Percentiles rank a stretch among this genome's conserved stretches.
These are phyloP conservation scores for Montifringilla adamsi DNA, from an alignment of 2,113 vertebrate genomes.

Conservation along the genomic window DNA sequence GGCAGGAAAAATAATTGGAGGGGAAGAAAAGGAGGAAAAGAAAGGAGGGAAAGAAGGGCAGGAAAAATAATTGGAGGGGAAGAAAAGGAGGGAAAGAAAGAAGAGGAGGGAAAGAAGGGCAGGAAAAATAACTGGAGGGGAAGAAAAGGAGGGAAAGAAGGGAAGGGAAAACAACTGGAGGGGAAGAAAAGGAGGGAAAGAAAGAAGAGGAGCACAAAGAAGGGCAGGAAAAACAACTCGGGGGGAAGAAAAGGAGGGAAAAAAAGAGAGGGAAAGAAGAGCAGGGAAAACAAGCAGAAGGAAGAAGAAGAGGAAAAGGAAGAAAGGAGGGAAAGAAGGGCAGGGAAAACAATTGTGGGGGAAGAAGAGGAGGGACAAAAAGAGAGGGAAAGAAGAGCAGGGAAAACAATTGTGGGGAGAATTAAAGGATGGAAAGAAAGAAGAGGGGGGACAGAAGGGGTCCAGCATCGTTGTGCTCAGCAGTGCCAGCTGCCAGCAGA, in stretches of 20 bases:
- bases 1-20: too few relatives aligned
- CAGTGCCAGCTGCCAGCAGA: not conserved
- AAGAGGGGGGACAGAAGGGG: not conserved
- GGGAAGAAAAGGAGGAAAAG: too few relatives aligned
- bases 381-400: not conserved
- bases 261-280: not conserved
- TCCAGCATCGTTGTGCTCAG: not conserved
- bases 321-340: fast-evolving
- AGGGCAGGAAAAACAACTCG: not conserved
- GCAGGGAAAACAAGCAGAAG: not conserved
- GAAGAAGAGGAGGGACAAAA: not conserved
- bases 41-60: too few relatives aligned
- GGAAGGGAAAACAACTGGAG: fast-evolving
- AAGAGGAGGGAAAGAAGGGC: too few relatives aligned
- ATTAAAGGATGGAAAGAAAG: not conserved
- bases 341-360: fast-evolving
- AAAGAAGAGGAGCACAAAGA: not conserved
- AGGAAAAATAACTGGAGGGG: not conserved
- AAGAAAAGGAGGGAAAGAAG: not conserved
- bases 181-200: not conserved
- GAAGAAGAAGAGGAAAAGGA: too few relatives aligned
- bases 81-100: not conserved
- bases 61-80: too few relatives aligned
- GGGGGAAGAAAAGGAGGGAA: too few relatives aligned
- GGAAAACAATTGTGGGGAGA: not conserved